Conservation (phyloP, 2,797 vertebrate genomes). For the Typhlichthys subterraneus region DNA sequence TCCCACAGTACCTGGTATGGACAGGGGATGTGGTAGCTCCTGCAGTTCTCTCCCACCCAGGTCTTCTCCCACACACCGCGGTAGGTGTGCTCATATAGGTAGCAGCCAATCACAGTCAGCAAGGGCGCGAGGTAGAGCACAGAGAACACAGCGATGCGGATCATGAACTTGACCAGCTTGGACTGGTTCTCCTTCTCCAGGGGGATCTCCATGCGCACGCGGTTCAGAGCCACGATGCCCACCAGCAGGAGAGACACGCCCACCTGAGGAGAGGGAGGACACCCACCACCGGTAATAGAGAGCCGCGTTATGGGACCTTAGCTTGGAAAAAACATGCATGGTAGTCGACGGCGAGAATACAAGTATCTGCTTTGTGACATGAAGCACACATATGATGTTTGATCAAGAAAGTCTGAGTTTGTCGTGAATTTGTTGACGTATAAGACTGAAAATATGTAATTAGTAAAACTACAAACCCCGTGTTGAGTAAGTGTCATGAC, state of each 20-base stretch:
- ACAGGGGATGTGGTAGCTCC: slow-evolving; percentile 93
- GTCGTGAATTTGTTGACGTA: too few relatives aligned
- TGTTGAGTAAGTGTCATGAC: too few relatives aligned
- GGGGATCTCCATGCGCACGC: slow-evolving; percentile 95
- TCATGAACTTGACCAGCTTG: slow-evolving; percentile 99
- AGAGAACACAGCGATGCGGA: slow-evolving; percentile 96
- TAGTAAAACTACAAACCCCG: too few relatives aligned
- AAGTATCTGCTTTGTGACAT: too few relatives aligned
- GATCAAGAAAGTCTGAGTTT: too few relatives aligned
- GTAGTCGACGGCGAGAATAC: too few relatives aligned
- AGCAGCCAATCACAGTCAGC: slow-evolving; percentile 94
- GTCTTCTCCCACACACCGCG: slow-evolving; percentile 91
- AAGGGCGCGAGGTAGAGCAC: slow-evolving; percentile 93
- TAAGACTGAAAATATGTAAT: too few relatives aligned
- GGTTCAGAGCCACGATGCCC: slow-evolving; percentile 94
- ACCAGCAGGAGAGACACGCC: slow-evolving; percentile 91
- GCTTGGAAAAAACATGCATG: too few relatives aligned
- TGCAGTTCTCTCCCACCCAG: slow-evolving; percentile 93
- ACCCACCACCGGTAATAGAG: slow-evolving; percentile 3
- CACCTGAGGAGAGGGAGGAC: slow-evolving; percentile 51
- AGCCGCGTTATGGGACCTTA: too few relatives aligned
- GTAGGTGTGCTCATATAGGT: slow-evolving; percentile 94
- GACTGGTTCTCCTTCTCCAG: slow-evolving; percentile 98
- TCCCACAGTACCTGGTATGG: slow-evolving; percentile 78
- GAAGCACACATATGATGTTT: too few relatives aligned